A percentile compares a stretch with the other conserved stretches of the same genome.
Evolutionary conservation across 1,140 invertebrate genomes (phyloP).

Genomic region (honey bee (Apis mellifera)): Amel_HAv3.1 CM009943.2:2566501-2567000

Average conservation of each 20-base stretch:
- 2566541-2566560: conserved; percentile 1
- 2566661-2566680: conserved; percentile 67
- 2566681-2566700: conserved; percentile 79
- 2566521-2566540: conserved; percentile 1
- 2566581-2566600: conserved; percentile 19
- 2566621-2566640: conserved; percentile 50
- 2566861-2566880: neutral
- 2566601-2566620: conserved; percentile 49
- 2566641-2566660: conserved; percentile 44
- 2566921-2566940: conserved; percentile 35
- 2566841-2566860: conserved; percentile 28
- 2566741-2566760: too few species aligned
- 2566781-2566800: conserved; percentile 39
- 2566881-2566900: neutral
- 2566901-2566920: conserved; percentile 36
- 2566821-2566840: conserved; percentile 61
- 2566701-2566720: conserved; percentile 77
- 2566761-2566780: too few species aligned
- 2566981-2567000: conserved; percentile 57
- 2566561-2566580: neutral
- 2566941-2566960: conserved; percentile 61
- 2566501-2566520: conserved; percentile 49
- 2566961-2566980: conserved; percentile 65
- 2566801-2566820: conserved; percentile 40
- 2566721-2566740: conserved; percentile 73